phyloP scores from a whole-genome alignment of 2,113 vertebrate genomes.

The Phyllopteryx taeniolatus region DNA sequence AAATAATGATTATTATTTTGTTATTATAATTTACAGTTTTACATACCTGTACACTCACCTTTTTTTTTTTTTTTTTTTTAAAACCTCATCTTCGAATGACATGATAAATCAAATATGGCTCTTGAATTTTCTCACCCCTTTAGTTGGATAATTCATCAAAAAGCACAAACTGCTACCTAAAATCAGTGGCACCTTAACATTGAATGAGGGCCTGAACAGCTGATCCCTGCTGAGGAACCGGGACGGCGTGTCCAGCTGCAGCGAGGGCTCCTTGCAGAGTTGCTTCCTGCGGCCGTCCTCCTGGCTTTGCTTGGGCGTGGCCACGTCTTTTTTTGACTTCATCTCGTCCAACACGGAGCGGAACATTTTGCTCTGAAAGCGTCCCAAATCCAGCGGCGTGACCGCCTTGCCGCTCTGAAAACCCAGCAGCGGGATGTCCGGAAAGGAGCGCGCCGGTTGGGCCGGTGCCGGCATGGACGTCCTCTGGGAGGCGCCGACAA shows the following conservation, averaged over 20 bases:
- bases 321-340: constrained; percentile 51
- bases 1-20: too few species aligned
- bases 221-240: constrained; percentile 91
- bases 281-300: constrained; percentile 34
- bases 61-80: too few species aligned
- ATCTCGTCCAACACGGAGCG: constrained; percentile 75
- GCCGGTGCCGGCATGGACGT: constrained; percentile 27
- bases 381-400: constrained; percentile 86
- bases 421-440: constrained; percentile 60
- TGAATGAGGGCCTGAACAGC: constrained; percentile 90
- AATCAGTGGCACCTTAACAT: constrained; percentile 79
- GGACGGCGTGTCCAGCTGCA: constrained; percentile 91
- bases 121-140: too few species aligned
- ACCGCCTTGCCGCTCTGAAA: constrained; percentile 71
- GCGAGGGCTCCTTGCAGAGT: constrained; percentile 74
- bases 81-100: too few species aligned
- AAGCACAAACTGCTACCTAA: neutral
- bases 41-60: too few species aligned
- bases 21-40: too few species aligned
- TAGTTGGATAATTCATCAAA: too few species aligned
- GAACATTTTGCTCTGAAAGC: constrained; percentile 89
- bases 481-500: constrained; percentile 73
- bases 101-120: too few species aligned
- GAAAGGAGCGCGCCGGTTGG: constrained; percentile 37
- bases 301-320: constrained; percentile 45